Evolutionary conservation across 2,888 invertebrate genomes (phyloP), one percentile per base, ranked within the genome.

Genomic region (Lymantria dispar): DNA sequence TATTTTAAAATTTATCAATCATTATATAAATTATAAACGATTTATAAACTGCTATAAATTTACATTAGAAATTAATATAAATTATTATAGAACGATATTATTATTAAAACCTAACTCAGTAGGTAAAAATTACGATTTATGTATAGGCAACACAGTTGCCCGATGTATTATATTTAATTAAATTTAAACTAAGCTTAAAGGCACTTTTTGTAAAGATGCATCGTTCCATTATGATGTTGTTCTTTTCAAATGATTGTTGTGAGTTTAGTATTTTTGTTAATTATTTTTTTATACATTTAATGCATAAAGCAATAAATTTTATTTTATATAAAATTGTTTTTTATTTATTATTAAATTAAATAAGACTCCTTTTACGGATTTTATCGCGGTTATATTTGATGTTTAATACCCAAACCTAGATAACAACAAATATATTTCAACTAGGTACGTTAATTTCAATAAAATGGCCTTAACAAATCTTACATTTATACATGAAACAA

Each of bases 301-400:
- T 72, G 76, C 79, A 83, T 82, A 80, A 85, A 85, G 78, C 80
- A 83, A 85, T 82, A 83, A 81, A 68, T 66, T n/a, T 64, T 80
- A 85, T 85, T 83, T 86, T 86, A 70, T 77, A 76, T 78, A 78
- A 56, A 58, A 42, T 22, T 46, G 22, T 62, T 72, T 87, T 80
- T 86, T 54, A 78, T 75, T 85, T 64, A 12, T n/a, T n/a, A 5
- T 14, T 5, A 3, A 13, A 10, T 13, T 12, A 12, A n/a, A n/a
- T n/a, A n/a, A n/a, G n/a, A n/a, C n/a, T n/a, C n/a, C n/a, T n/a
- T n/a, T n/a, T n/a, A n/a, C n/a, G n/a, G n/a, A n/a, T n/a, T n/a
- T n/a, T n/a, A n/a, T n/a, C n/a, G n/a, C n/a, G n/a, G n/a, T n/a
- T 12, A n/a, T 2, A 12, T n/a, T 38, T 38, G 8, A n/a, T n/a